Evolutionary conservation across 1,140 invertebrate species (phyloP), one percentile per base, ranked within the genome.

Genomic region (Cheumatopsyche charites): DNA sequence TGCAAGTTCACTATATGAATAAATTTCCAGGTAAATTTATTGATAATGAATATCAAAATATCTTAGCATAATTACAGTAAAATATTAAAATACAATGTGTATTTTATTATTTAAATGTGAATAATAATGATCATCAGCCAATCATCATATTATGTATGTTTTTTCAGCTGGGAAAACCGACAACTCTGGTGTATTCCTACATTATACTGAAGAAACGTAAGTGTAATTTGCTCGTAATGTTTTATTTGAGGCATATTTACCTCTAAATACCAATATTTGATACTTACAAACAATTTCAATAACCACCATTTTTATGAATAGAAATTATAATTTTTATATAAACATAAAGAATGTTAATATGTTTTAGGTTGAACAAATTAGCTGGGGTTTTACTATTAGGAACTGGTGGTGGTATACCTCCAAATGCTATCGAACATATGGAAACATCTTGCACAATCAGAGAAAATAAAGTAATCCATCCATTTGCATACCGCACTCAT

Each of bases 401-500:
- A 9, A 96, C 95, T 0, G 88, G 88, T 65, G 96, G 96, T 7
- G 74, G 77, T 3, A 93, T 98, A 76, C 86, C 88, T 9, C 85
- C 93, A 0, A 86, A 88, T 73, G 83, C 85, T 29, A 83, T 86
- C 1, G 94, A 94, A 75, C 89, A 94, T 76, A 93, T 98, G 91
- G 96, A 98, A 83, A 88, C 93, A 0, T 89, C 93, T 0, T 98
- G 96, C 81, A 85, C 82, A 21, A 88, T 97, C 36, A 85, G 83
- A 21, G 94, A 97, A 78, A 83, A 93, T 17, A 94, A 95, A 79
- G 87, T 88, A 23, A 90, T 98, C 65, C 88, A 97, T 87, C 96
- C 97, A 12, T 97, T 99, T 82, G 97, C 96, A 0, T 99, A 95
- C 82, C 86, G 97, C 70, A 93, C 92, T 0, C 97, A 99, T 81